Evolutionary conservation across 2,797 vertebrate genomes (phyloP).

Genomic region (Hirundo rustica): DNA sequence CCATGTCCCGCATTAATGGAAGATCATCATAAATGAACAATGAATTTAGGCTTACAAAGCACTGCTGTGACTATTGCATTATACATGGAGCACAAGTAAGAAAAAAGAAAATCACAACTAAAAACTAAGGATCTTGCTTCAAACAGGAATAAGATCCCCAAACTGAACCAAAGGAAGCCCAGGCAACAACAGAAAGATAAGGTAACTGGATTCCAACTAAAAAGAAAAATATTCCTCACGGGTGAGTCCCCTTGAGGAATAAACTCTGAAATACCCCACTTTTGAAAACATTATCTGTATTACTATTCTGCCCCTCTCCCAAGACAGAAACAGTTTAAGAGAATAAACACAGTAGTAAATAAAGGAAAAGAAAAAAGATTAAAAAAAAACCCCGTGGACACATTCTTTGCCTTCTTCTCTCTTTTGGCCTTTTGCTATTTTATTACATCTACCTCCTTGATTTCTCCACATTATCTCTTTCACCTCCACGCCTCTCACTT

Average conservation of each 20-base stretch:
- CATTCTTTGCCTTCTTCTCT: background rate
- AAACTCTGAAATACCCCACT: background rate
- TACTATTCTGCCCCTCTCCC: background rate
- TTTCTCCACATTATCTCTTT: background rate
- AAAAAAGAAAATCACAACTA: background rate
- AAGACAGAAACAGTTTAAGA: background rate
- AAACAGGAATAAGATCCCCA: background rate
- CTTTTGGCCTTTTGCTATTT: background rate
- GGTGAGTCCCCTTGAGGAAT: background rate
- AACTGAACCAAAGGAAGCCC: background rate
- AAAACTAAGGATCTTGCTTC: background rate
- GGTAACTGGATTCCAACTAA: background rate
- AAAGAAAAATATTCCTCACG: background rate
- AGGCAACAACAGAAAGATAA: constrained; percentile 2
- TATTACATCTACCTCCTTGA: background rate
- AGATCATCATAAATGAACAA: constrained; percentile 24
- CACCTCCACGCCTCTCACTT: background rate
- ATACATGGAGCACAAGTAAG: background rate
- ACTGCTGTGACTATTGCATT: background rate
- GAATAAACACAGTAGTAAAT: accelerated
- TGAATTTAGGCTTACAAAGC: background rate
- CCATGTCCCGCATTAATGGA: constrained; percentile 2
- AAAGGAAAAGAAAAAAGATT: too few species aligned
- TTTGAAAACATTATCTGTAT: background rate
- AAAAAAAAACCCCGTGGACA: too few species aligned